Conservation (phyloP, 2,113 vertebrate species). For the Lucifuga dentata region DNA sequence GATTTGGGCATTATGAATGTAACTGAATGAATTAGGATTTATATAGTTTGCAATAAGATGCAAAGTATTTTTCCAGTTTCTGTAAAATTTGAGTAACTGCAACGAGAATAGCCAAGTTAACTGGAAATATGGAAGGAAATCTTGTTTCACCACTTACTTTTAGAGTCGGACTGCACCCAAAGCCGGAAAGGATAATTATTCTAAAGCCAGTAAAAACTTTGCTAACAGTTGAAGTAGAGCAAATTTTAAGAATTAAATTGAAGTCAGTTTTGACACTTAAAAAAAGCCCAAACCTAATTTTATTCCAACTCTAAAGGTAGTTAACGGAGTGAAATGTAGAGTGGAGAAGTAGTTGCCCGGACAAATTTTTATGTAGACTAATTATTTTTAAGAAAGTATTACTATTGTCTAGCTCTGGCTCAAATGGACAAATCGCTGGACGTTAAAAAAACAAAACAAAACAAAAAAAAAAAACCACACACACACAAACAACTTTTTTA, state of each 20-base stretch:
- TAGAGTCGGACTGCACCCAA: conserved; percentile 37
- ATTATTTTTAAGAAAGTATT: conserved; percentile 43
- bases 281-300: conserved; percentile 17
- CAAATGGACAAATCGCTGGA: too few relatives aligned
- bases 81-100: conserved; percentile 44
- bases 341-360: conserved; percentile 19
- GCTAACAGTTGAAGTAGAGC: conserved; percentile 29
- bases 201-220: conserved; percentile 53
- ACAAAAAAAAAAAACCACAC: too few relatives aligned
- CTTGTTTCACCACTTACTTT: conserved; percentile 29
- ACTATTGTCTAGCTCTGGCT: conserved; percentile 25
- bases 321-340: conserved; percentile 37
- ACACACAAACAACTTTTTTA: too few relatives aligned
- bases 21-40: conserved; percentile 54
- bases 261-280: conserved; percentile 18
- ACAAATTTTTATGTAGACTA: conserved; percentile 31
- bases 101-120: conserved; percentile 34
- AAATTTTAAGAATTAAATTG: conserved; percentile 40
- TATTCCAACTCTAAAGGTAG: conserved; percentile 12
- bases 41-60: conserved; percentile 31
- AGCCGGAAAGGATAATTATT: conserved; percentile 57
- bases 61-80: conserved; percentile 64
- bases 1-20: conserved; percentile 54
- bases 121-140: conserved; percentile 45
- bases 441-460: conserved; percentile 33